These are phyloP conservation scores for Gymnogyps californianus DNA, from an alignment of 2,113 vertebrate genomes.

Conservation along the genomic window DNA sequence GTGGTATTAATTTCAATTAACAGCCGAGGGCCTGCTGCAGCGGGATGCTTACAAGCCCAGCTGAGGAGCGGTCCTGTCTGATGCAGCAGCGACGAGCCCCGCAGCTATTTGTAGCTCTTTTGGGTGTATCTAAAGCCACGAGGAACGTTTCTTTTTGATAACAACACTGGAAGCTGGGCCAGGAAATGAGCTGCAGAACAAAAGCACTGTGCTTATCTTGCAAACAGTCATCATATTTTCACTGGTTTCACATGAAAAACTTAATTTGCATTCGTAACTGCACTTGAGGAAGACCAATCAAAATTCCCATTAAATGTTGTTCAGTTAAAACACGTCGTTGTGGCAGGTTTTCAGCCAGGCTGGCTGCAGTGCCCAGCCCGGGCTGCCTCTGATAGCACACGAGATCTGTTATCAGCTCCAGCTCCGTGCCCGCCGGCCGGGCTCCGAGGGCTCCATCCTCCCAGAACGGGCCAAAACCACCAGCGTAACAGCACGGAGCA, in stretches of 20 bases:
- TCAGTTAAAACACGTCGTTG: not conserved
- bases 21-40: fast-evolving
- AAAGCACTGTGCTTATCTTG: not conserved
- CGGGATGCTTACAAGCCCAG: not conserved
- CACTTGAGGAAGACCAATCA: not conserved
- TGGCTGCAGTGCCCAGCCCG: not conserved
- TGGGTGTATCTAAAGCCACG: not conserved
- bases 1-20: fast-evolving
- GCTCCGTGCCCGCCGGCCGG: fast-evolving
- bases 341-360: not conserved
- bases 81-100: not conserved
- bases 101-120: fast-evolving
- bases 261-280: constrained; percentile 4
- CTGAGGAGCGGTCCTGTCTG: not conserved
- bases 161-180: not conserved
- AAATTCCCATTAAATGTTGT: not conserved
- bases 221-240: not conserved
- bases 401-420: not conserved
- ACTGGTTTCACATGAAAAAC: not conserved
- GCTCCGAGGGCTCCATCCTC: not conserved
- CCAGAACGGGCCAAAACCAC: fast-evolving
- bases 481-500: not conserved
- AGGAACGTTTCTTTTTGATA: not conserved
- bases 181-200: not conserved
- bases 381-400: not conserved